Conservation (phyloP, 2,888 invertebrate genomes). For the Dynastes hyllus region DNA sequence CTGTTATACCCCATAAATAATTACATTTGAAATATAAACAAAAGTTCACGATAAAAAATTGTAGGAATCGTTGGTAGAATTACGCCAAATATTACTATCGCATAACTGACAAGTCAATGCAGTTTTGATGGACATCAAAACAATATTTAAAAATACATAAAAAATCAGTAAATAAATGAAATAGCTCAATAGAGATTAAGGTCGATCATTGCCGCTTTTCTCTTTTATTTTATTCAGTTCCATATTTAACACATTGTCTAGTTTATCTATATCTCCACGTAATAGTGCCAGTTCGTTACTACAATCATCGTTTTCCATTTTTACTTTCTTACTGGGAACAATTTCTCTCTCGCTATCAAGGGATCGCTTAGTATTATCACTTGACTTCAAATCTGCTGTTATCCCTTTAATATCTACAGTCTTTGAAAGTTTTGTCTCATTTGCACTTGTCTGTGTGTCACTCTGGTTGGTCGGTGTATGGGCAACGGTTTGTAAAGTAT, state of each 20-base stretch:
- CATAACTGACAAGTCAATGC: not conserved
- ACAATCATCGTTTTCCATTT: not conserved
- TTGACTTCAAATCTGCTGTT: not conserved
- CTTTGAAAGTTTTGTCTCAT: not conserved
- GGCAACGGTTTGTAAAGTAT: too few relatives aligned
- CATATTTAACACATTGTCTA: conserved; percentile 21
- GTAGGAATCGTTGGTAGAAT: too few relatives aligned
- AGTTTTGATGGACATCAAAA: not conserved
- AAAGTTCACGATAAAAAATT: too few relatives aligned
- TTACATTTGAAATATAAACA: too few relatives aligned
- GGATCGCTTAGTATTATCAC: not conserved
- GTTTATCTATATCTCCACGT: conserved; percentile 30
- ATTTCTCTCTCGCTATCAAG: not conserved
- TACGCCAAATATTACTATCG: not conserved
- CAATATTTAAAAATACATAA: not conserved
- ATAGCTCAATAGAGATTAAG: too few relatives aligned
- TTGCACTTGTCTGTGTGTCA: not conserved
- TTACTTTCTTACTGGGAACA: not conserved
- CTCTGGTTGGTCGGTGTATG: too few relatives aligned
- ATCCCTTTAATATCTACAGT: not conserved
- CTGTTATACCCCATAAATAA: too few relatives aligned
- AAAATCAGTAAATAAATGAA: not conserved
- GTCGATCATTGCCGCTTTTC: not conserved
- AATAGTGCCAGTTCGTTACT: conserved; percentile 3
- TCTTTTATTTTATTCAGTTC: not conserved